Evolutionary conservation across 2,797 vertebrate genomes (phyloP), one percentile per base, ranked within the genome.

Genomic region (Eptatretus atami): DNA sequence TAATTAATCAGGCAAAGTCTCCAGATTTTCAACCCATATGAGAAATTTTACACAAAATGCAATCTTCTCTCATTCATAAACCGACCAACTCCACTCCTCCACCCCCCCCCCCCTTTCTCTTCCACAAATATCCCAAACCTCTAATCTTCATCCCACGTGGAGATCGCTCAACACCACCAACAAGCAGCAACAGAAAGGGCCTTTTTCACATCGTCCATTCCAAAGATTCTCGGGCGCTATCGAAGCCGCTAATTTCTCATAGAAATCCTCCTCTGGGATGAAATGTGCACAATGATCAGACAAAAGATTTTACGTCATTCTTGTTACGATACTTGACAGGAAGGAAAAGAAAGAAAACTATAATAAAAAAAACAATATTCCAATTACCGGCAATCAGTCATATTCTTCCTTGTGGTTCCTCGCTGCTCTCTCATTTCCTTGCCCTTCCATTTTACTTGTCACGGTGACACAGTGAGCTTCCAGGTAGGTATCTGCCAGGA

Each of bases 191-290:
- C 13, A 95, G 76, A 57, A n/a, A 93, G 74, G 0, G 86, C 86
- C 60, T 95, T 95, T n/a, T 95, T 95, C 8, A 95, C 85, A 1
- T 95, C 87, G 69, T 93, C 84, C 1, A 86, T 85, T 11, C 87
- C 86, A 0, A 80, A 94, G 67, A 92, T 92, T n/a, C 75, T 94
- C 87, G 0, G 87, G 87, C 1, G 85, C 87, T 0, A 94, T 90
- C 0, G 87, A 92, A 1, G 82, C 78, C 0, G 87, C 80, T 13
- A 94, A 71, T 64, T 86, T 84, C 65, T 84, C 82, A 9, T 90
- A 94, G 70, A 87, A 84, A 19, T 84, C 80, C 54, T 90, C 86
- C 70, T 84, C 86, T 92, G 68, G n/a, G 0, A 60, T 65, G 6
- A 5, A 12, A 31, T 53, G 25, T 10, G 57, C n/a, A n/a, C 2